These are phyloP conservation scores for Discoglossus pictus DNA, from an alignment of 2,797 vertebrate species.

Conservation along the genomic window DNA sequence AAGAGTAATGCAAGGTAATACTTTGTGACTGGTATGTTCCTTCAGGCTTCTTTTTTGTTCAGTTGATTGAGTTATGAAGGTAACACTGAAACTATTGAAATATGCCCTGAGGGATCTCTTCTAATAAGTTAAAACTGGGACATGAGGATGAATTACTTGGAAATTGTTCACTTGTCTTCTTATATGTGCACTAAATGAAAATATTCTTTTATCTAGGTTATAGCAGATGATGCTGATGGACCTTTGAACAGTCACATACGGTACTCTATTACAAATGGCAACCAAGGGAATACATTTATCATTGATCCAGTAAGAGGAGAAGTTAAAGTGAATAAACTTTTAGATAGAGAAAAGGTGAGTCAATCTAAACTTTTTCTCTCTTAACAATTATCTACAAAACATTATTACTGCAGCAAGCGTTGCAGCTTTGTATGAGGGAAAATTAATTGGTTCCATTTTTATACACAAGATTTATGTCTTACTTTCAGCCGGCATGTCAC, in stretches of 20 bases:
- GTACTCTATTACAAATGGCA: slow-evolving; percentile 87
- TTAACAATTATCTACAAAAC: slow-evolving; percentile 7
- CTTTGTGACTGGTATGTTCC: slow-evolving; percentile 22
- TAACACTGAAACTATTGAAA: slow-evolving; percentile 23
- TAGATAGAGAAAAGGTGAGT: slow-evolving; percentile 91
- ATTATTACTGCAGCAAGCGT: not conserved
- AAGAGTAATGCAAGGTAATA: slow-evolving; percentile 23
- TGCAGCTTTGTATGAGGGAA: not conserved
- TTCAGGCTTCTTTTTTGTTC: slow-evolving; percentile 40
- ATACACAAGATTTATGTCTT: not conserved
- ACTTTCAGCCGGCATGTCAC: not conserved
- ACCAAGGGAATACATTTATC: slow-evolving; percentile 90
- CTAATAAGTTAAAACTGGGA: slow-evolving; percentile 47
- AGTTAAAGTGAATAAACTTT: slow-evolving; percentile 87
- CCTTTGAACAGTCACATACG: slow-evolving; percentile 82
- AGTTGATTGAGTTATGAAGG: slow-evolving; percentile 40
- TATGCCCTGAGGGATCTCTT: slow-evolving; percentile 55
- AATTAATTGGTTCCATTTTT: slow-evolving; percentile 2
- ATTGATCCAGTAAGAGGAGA: slow-evolving; percentile 86
- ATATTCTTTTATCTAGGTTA: slow-evolving; percentile 73
- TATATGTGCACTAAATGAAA: slow-evolving; percentile 46
- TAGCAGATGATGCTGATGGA: slow-evolving; percentile 93
- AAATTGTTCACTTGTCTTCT: slow-evolving; percentile 2
- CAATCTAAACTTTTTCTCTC: slow-evolving; percentile 18
- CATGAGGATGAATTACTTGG: slow-evolving; percentile 24